A percentile compares a stretch with the other conserved stretches of the same genome.
Evolutionary conservation across 2,113 vertebrate species (phyloP).

Genomic region (Oriolus oriolus): DNA sequence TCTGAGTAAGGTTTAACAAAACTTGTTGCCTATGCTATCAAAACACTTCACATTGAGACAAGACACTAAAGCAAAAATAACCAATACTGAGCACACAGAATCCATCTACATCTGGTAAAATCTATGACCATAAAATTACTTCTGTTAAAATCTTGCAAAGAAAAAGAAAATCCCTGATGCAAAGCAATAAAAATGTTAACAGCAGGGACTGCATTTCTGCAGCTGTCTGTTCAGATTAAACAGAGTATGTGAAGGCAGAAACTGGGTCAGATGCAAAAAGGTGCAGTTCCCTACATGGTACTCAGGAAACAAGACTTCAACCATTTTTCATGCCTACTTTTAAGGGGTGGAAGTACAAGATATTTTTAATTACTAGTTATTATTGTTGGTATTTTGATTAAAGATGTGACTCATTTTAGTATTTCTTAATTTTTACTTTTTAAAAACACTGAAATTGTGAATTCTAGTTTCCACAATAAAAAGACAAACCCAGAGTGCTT

Average conservation of each 20-base stretch:
- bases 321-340: not conserved
- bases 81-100: not conserved
- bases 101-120: not conserved
- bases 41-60: not conserved
- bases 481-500: not conserved
- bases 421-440: not conserved
- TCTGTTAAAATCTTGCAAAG: not conserved
- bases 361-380: not conserved
- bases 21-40: not conserved
- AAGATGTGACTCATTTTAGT: not conserved
- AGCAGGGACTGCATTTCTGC: not conserved
- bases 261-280: not conserved
- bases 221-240: not conserved
- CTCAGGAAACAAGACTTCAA: not conserved
- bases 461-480: not conserved
- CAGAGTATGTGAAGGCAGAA: not conserved
- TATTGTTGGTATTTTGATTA: not conserved
- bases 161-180: not conserved
- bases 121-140: not conserved
- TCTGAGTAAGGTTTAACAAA: not conserved
- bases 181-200: not conserved
- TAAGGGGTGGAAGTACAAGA: not conserved
- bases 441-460: not conserved
- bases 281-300: not conserved
- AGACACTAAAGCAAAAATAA: not conserved